Evolutionary conservation across 2,113 vertebrate species (phyloP), one percentile per base, ranked within the genome.

Genomic region (Todiramphus saurophagus): DNA sequence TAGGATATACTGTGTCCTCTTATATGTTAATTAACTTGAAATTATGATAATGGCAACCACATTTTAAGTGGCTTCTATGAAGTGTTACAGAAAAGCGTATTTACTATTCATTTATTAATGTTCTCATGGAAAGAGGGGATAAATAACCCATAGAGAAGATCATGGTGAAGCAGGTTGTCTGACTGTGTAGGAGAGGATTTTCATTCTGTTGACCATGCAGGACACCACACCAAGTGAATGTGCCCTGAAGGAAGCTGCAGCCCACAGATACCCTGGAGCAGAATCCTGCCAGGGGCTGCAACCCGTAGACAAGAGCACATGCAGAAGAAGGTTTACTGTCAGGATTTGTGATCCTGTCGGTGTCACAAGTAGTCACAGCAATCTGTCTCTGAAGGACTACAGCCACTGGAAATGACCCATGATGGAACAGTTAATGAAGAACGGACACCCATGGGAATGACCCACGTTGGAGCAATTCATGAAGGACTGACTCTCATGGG

Each of bases 251-350:
- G 33, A 88, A 69, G 14, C 13, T 66, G 10, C 23, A 83, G 27
- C 2, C 7, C 28, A 31, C 2, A 58, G 41, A 75, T 7, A 70
- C 5, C 4, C 5, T 50, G 28, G 10, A 77, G 13, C 20, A 44
- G 16, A 3, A 4, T 56, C 25, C 35, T 31, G 25, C 11, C 12
- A 74, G 48, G 28, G 69, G 4, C 20, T 74, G 18, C 8, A 87
- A 30, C 5, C 4, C 7, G 1, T 2, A 24, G 17, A 58, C 10
- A 67, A 5, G 2, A 81, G 1, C 4, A 28, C 7, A 25, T 16
- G 21, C 10, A 46, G 12, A 16, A 83, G 4, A 1, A 23, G 8
- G 1, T 25, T 73, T 88, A 59, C 50, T 74, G 31, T 7, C 5
- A 62, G 17, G 39, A 86, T 37, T 8, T 28, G 16, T 1, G 5